phyloP scores from a whole-genome alignment of 2,888 invertebrate species.

The Sesia apiformis region DNA sequence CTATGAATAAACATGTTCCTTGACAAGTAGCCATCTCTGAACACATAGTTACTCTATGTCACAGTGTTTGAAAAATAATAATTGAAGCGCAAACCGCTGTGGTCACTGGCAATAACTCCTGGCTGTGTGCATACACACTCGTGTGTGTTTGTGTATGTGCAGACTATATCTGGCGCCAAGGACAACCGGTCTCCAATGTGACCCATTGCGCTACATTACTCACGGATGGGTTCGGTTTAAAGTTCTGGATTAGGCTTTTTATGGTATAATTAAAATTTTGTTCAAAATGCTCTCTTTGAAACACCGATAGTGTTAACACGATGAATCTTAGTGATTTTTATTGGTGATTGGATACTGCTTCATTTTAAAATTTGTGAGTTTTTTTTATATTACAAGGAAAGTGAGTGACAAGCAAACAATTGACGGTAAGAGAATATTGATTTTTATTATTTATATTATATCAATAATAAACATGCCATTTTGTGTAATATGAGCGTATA shows the following conservation, averaged over 20 bases:
- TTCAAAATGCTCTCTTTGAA: neutral
- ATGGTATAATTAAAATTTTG: neutral
- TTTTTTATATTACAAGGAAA: neutral
- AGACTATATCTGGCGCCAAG: constrained; percentile 39
- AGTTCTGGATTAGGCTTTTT: neutral
- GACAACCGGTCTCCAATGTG: constrained; percentile 63
- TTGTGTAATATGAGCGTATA: too few species aligned
- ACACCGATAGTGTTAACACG: neutral
- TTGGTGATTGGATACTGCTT: neutral
- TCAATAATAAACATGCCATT: too few species aligned
- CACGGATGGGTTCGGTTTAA: neutral
- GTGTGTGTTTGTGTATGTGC: constrained; percentile 14
- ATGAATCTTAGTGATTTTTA: neutral
- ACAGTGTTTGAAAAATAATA: neutral
- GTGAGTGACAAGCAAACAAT: neutral
- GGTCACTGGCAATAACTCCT: constrained; percentile 1
- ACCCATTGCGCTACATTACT: constrained; percentile 56
- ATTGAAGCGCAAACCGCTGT: neutral
- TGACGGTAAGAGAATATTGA: neutral
- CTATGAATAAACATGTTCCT: too few species aligned
- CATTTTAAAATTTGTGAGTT: neutral
- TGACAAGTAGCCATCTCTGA: too few species aligned
- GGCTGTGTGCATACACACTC: constrained; percentile 16
- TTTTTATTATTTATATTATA: too few species aligned
- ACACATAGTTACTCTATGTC: neutral